A percentile compares a stretch with the other conserved stretches of the same genome.
These are phyloP conservation scores for Aphaenogaster rudis DNA, from an alignment of 1,140 invertebrate genomes.

Conservation along the genomic window DNA sequence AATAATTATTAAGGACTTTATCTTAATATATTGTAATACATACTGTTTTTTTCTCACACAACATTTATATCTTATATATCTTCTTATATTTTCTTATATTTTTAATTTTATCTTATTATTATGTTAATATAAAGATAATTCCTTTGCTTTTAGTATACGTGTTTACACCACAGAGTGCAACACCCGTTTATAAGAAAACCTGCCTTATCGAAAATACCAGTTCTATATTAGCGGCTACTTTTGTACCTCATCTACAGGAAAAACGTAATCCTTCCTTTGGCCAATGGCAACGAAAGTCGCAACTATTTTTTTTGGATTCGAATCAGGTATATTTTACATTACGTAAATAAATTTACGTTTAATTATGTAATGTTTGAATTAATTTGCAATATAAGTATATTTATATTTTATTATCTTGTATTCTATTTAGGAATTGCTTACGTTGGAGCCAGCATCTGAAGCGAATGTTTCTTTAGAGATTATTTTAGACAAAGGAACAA, in stretches of 20 bases:
- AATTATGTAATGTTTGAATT: conserved; percentile 52
- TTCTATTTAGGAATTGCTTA: conserved; percentile 83
- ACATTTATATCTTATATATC: neutral
- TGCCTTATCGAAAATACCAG: conserved; percentile 85
- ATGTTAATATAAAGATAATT: conserved; percentile 17
- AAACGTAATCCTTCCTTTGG: conserved; percentile 84
- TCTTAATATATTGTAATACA: neutral
- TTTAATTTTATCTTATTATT: neutral
- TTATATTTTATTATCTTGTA: conserved; percentile 50
- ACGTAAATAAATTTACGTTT: neutral
- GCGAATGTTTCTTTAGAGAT: conserved; percentile 79
- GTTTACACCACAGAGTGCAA: conserved; percentile 88
- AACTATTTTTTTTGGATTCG: conserved; percentile 88
- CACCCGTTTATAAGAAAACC: conserved; percentile 86
- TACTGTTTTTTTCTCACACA: neutral
- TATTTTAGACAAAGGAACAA: conserved; percentile 74
- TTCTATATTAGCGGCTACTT: conserved; percentile 85
- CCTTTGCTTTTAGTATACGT: conserved; percentile 87
- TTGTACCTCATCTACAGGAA: conserved; percentile 86
- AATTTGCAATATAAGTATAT: conserved; percentile 52
- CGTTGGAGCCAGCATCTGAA: conserved; percentile 84
- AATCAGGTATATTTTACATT: conserved; percentile 84
- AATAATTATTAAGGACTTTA: neutral
- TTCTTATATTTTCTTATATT: neutral
- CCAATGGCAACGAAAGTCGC: conserved; percentile 88